phyloP scores from a whole-genome alignment of 2,888 invertebrate species.

The Epirrhoe alternata region DNA sequence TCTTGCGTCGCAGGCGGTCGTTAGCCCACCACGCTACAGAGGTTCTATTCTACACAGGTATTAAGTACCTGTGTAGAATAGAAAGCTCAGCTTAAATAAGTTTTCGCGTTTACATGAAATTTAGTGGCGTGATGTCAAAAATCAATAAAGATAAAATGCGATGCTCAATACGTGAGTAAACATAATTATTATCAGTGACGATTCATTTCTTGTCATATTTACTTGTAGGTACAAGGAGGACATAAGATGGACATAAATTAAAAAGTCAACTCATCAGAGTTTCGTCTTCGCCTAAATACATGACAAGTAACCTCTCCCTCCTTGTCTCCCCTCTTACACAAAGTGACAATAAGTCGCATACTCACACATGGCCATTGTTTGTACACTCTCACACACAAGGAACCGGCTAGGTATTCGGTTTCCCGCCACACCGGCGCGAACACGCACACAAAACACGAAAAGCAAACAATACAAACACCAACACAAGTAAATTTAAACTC shows the following conservation, averaged over 20 bases:
- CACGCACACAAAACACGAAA: conserved; percentile 82
- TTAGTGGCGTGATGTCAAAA: conserved; percentile 71
- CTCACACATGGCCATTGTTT: conserved; percentile 73
- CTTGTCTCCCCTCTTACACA: conserved; percentile 78
- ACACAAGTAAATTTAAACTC: conserved; percentile 85
- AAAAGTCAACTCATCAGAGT: conserved; percentile 81
- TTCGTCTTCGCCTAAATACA: conserved; percentile 83
- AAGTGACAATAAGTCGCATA: conserved; percentile 82
- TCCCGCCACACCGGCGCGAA: conserved; percentile 82
- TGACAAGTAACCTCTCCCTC: conserved; percentile 82
- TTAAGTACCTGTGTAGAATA: conserved; percentile 7
- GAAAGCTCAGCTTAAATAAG: conserved; percentile 22
- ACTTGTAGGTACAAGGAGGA: conserved; percentile 60
- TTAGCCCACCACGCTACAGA: too few relatives aligned
- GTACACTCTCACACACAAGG: conserved; percentile 72
- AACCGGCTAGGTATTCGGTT: conserved; percentile 83
- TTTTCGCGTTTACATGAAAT: conserved; percentile 63
- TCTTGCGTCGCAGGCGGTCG: too few relatives aligned
- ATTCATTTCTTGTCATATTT: conserved; percentile 50
- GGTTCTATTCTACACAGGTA: too few relatives aligned
- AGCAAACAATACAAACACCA: conserved; percentile 84
- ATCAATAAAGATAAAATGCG: conserved; percentile 68
- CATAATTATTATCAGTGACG: conserved; percentile 54
- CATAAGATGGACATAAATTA: conserved; percentile 68
- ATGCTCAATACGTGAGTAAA: conserved; percentile 64